Conservation (phyloP, 2,113 vertebrate genomes). For the Xenus cinereus region DNA sequence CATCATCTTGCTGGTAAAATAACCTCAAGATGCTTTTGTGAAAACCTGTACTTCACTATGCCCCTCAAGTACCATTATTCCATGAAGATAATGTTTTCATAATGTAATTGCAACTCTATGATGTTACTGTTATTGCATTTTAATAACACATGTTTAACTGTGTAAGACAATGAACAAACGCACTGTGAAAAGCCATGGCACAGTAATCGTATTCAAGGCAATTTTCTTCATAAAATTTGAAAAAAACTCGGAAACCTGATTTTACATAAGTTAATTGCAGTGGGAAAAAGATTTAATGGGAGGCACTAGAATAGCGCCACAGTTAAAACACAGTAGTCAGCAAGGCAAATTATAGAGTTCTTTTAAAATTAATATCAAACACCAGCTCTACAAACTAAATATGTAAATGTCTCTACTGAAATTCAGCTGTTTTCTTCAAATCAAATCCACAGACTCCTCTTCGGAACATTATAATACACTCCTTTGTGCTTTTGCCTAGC, state of each 20-base stretch:
- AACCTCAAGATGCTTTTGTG: background rate
- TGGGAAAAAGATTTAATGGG: background rate
- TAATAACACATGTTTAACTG: background rate
- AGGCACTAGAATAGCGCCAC: background rate
- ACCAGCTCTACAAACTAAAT: background rate
- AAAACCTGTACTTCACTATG: background rate
- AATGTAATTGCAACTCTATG: background rate
- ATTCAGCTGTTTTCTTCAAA: background rate
- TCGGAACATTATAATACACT: background rate
- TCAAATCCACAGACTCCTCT: background rate
- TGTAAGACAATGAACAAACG: background rate
- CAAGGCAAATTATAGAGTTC: background rate
- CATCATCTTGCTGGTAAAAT: background rate
- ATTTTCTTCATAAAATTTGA: background rate
- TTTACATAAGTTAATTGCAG: slow-evolving; percentile 1
- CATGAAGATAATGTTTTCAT: background rate
- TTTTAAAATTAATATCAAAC: slow-evolving; percentile 8
- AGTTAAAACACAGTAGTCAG: background rate
- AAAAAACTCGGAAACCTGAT: background rate
- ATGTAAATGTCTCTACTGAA: background rate
- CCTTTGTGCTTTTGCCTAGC: slow-evolving; percentile 55
- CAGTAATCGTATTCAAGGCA: background rate
- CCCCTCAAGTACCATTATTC: background rate
- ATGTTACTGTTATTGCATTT: background rate
- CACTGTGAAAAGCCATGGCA: background rate